Conservation (phyloP, 2,113 vertebrate species). For the Pedetes capensis region DNA sequence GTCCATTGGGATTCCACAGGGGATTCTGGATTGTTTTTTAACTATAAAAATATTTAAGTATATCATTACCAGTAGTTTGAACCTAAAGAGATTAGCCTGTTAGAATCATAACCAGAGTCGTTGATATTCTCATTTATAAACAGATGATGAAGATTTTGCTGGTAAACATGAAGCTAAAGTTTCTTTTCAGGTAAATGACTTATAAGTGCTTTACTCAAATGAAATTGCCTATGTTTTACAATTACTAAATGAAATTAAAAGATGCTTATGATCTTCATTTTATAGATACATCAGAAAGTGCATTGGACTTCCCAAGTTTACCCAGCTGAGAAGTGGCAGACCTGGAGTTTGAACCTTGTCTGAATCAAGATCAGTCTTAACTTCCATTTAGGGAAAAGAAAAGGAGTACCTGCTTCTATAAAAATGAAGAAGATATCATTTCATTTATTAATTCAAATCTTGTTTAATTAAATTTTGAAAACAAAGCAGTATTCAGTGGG, state of each 20-base stretch:
- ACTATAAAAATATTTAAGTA: constrained; percentile 9
- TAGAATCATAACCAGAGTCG: neutral
- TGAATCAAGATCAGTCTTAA: neutral
- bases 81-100: constrained; percentile 45
- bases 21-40: constrained; percentile 63
- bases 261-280: neutral
- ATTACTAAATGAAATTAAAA: neutral
- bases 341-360: neutral
- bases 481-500: neutral
- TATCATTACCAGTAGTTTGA: constrained; percentile 44
- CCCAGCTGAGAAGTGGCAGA: neutral
- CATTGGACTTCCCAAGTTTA: neutral
- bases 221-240: neutral
- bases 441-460: neutral
- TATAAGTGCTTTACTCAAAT: neutral
- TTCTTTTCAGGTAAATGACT: neutral
- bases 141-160: neutral
- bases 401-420: neutral
- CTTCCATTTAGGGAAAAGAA: neutral
- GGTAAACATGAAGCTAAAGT: neutral
- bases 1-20: constrained; percentile 46
- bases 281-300: neutral
- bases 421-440: neutral
- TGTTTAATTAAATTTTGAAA: neutral
- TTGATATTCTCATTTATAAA: neutral